Evolutionary conservation across 1,140 invertebrate species (phyloP), one percentile per base, ranked within the genome.

Genomic region (Lepidurus arcticus): DNA sequence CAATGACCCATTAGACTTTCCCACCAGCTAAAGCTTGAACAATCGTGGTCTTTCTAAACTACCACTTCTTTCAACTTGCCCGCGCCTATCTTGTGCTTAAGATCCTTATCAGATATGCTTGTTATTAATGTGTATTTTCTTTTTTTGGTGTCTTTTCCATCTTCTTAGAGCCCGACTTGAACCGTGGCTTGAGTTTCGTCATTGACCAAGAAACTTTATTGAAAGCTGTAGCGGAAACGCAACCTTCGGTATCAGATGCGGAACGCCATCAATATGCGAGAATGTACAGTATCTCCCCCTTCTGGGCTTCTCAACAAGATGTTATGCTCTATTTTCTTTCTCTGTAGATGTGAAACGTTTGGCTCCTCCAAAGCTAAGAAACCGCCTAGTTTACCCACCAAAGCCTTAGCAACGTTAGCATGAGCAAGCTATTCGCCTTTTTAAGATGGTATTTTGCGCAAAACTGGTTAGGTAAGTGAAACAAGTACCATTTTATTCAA

Each of bases 251-350:
- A 11, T 88, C 88, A 4, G 81, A 80, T 9, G 82, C 85, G 9
- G 91, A 93, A 81, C 87, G 86, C 73, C 73, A 83, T 16, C 91
- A 89, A 83, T 93, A 92, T 82, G 85, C 88, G 76, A 86, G 82
- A 81, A 91, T 90, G 90, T 90, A 83, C 87, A 45, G 74, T 44
- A 34, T 78, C 53, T 78, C 13, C 75, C 75, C 45, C 44, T 47
- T 34, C 53, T 65, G 16, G 16, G 53, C 21, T 7, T 16, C 53
- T n/a, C 16, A 0, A 65, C 53, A 65, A 3, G 16, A n/a, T 8
- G 21, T 13, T 21, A 65, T n/a, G 7, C 7, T 65, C 21, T 65
- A 7, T 65, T 65, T 16, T 65, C 16, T 47, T 47, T 47, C 16
- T 47, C 16, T 47, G 21, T 3, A 65, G 53, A 65, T 65, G 16